A percentile compares a stretch with the other conserved stretches of the same genome.
phyloP scores from a whole-genome alignment of 2,888 invertebrate species.

The Fabriciana adippe region DNA sequence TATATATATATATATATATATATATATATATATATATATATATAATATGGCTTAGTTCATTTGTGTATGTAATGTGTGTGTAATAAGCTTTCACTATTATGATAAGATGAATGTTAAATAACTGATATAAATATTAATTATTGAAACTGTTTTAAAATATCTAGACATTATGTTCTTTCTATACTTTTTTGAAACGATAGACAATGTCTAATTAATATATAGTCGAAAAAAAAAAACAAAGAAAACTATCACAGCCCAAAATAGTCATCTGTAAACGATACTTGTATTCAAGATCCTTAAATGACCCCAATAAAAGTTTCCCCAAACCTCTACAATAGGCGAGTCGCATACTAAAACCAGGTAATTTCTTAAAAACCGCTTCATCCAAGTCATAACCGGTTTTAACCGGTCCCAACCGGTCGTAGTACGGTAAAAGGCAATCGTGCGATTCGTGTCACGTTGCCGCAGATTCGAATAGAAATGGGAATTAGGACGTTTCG shows the following conservation, averaged over 20 bases:
- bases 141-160: no score
- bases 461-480: constrained; percentile 48
- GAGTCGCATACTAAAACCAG: constrained; percentile 22
- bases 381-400: constrained; percentile 39
- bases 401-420: constrained; percentile 45
- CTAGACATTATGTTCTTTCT: no score
- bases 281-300: constrained; percentile 1
- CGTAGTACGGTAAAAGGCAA: constrained; percentile 62
- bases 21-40: no score
- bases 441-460: constrained; percentile 61
- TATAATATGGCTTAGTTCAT: no score
- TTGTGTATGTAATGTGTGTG: no score
- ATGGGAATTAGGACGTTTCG: constrained; percentile 58
- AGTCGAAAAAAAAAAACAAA: not conserved
- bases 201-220: no score
- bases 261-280: constrained; percentile 4
- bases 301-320: constrained; percentile 24
- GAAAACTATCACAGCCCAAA: not conserved
- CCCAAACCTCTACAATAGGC: constrained; percentile 14
- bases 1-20: no score
- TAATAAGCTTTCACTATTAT: no score
- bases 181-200: no score
- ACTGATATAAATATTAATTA: no score
- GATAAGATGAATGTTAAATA: no score
- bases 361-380: constrained; percentile 32